Conservation (phyloP, 2,113 vertebrate genomes). For the Calyptommatus sinebrachiatus region DNA sequence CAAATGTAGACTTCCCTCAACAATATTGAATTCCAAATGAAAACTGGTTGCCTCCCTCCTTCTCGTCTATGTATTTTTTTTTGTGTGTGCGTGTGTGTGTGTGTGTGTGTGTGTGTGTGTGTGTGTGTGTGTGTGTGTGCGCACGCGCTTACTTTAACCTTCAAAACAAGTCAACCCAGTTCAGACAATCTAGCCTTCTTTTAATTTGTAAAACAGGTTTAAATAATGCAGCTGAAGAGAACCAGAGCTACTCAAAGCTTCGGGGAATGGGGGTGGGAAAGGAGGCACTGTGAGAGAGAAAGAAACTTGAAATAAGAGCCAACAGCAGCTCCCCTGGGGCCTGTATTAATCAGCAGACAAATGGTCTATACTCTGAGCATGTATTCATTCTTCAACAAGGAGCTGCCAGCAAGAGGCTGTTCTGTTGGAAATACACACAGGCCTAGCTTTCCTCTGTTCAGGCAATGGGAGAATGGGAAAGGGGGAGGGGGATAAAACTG, state of each 20-base stretch:
- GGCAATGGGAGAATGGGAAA: slow-evolving; percentile 62
- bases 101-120: background rate
- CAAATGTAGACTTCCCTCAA: slow-evolving; percentile 53
- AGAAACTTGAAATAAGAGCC: slow-evolving; percentile 70
- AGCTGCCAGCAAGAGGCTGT: slow-evolving; percentile 66
- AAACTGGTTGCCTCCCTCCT: slow-evolving; percentile 28
- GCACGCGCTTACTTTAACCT: slow-evolving; percentile 44
- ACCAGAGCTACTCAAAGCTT: slow-evolving; percentile 40
- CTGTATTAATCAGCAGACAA: slow-evolving; percentile 71
- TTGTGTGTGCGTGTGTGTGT: too few species aligned
- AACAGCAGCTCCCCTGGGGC: slow-evolving; percentile 69
- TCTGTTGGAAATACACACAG: slow-evolving; percentile 66
- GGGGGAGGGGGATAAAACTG: slow-evolving; percentile 55
- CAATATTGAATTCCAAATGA: slow-evolving; percentile 64
- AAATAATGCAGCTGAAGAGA: slow-evolving; percentile 53
- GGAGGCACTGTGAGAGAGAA: slow-evolving; percentile 60
- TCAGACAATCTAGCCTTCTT: slow-evolving; percentile 58
- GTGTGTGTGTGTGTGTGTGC: background rate
- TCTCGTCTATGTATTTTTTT: background rate
- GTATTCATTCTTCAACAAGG: slow-evolving; percentile 70
- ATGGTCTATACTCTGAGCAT: slow-evolving; percentile 61
- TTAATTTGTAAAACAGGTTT: slow-evolving; percentile 66
- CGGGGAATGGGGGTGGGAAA: slow-evolving; percentile 37
- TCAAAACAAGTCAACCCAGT: slow-evolving; percentile 60
- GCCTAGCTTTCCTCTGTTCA: slow-evolving; percentile 61